These are phyloP conservation scores for Cordilura impudica DNA, from an alignment of 2,888 invertebrate genomes.

Conservation along the genomic window DNA sequence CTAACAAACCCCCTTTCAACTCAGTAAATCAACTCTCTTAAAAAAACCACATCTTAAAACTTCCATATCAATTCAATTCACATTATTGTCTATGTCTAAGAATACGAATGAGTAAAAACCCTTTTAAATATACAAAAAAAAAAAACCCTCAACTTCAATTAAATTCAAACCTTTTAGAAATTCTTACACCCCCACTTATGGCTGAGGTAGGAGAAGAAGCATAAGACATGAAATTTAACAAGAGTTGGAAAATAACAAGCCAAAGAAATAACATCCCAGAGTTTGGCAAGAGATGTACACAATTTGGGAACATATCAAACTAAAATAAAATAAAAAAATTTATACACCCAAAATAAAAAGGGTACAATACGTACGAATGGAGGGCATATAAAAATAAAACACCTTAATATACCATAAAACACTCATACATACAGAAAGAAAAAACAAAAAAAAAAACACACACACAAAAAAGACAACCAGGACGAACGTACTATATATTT, in stretches of 20 bases:
- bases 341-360: slow-evolving; percentile 42
- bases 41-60: slow-evolving; percentile 40
- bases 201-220: slow-evolving; percentile 12
- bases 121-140: slow-evolving; percentile 27
- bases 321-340: slow-evolving; percentile 18
- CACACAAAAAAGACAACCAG: slow-evolving; percentile 47
- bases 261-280: slow-evolving; percentile 38
- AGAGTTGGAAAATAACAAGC: slow-evolving; percentile 14
- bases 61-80: slow-evolving; percentile 54
- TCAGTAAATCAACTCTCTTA: not conserved
- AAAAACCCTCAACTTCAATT: slow-evolving; percentile 56
- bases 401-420: slow-evolving; percentile 32
- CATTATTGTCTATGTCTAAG: slow-evolving; percentile 30
- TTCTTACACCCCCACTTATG: slow-evolving; percentile 2
- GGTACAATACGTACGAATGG: slow-evolving; percentile 57
- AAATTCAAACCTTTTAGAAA: slow-evolving; percentile 55
- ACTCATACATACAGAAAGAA: slow-evolving; percentile 55
- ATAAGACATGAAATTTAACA: slow-evolving; percentile 33
- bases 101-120: slow-evolving; percentile 1
- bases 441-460: slow-evolving; percentile 64
- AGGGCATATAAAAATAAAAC: slow-evolving; percentile 52
- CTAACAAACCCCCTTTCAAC: not conserved
- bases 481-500: slow-evolving; percentile 29
- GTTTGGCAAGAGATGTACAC: slow-evolving; percentile 46
- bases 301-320: slow-evolving; percentile 59